Conservation (phyloP, 2,113 vertebrate species). For the Eolophus roseicapilla region DNA sequence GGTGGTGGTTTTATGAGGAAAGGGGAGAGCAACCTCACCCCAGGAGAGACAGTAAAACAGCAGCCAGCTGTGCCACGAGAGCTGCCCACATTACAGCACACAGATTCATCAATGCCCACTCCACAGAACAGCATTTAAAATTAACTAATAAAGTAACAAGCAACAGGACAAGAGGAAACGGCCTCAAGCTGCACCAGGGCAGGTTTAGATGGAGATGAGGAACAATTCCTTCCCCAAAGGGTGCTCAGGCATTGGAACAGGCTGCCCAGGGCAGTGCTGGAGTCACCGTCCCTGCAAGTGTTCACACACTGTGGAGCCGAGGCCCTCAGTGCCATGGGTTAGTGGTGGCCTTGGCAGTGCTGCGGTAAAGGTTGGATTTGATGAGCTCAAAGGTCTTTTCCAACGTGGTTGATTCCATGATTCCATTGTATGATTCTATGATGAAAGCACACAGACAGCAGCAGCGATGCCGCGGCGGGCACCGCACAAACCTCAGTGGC, state of each 20-base stretch:
- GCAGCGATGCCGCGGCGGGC: accelerated
- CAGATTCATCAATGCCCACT: not conserved
- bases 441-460: accelerated
- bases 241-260: too few species aligned
- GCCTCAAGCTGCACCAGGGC: not conserved
- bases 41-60: not conserved
- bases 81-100: not conserved
- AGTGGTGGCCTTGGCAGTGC: not conserved
- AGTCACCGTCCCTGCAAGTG: too few species aligned
- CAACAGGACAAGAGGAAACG: not conserved
- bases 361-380: accelerated
- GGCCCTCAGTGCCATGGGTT: too few species aligned
- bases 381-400: not conserved
- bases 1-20: not conserved
- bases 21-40: not conserved
- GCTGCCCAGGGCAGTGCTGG: too few species aligned
- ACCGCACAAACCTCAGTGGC: accelerated
- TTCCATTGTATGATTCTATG: not conserved
- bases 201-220: not conserved
- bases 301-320: too few species aligned
- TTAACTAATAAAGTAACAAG: not conserved
- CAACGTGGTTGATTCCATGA: not conserved
- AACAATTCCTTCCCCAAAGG: not conserved
- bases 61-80: not conserved
- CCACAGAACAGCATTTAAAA: not conserved